Percentiles rank a stretch among this genome's conserved stretches.
phyloP scores from a whole-genome alignment of 30 jellyfish, hydroid and myxozoan genomes.

The Pseudorhiza aurosa region DNA sequence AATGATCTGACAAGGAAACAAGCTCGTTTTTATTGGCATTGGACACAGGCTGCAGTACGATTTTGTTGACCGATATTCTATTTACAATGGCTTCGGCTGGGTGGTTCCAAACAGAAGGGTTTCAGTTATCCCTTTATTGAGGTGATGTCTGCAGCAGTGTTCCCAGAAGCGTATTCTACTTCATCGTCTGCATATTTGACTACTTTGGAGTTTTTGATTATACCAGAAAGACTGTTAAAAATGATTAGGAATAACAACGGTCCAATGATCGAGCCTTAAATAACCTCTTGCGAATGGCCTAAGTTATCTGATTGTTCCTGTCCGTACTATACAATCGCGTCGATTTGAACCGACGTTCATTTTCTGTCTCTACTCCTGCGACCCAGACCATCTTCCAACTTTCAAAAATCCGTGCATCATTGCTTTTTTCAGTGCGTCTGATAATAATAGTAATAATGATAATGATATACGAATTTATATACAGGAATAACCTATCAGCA shows the following conservation, averaged over 20 bases:
- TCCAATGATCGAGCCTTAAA: constrained; percentile 69
- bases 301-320: constrained; percentile 40
- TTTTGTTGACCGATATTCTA: constrained; percentile 54
- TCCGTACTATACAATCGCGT: constrained; percentile 13
- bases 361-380: no score
- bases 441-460: no score
- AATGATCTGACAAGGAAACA: no score
- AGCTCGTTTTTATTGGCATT: no score
- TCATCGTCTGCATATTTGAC: constrained; percentile 39
- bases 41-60: constrained; percentile 58
- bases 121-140: constrained; percentile 64
- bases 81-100: constrained; percentile 47
- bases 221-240: constrained; percentile 32
- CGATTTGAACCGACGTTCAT: no score
- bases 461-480: no score
- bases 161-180: constrained; percentile 53
- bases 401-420: no score
- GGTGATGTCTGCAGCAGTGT: constrained; percentile 47
- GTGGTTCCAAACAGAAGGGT: constrained; percentile 64
- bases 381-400: no score
- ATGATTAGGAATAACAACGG: constrained; percentile 59
- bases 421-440: no score
- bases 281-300: constrained; percentile 53
- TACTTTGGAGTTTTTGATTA: constrained; percentile 42
- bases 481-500: no score